phyloP scores from a whole-genome alignment of 1,140 invertebrate genomes.

The Sycophaga agraensis region DNA sequence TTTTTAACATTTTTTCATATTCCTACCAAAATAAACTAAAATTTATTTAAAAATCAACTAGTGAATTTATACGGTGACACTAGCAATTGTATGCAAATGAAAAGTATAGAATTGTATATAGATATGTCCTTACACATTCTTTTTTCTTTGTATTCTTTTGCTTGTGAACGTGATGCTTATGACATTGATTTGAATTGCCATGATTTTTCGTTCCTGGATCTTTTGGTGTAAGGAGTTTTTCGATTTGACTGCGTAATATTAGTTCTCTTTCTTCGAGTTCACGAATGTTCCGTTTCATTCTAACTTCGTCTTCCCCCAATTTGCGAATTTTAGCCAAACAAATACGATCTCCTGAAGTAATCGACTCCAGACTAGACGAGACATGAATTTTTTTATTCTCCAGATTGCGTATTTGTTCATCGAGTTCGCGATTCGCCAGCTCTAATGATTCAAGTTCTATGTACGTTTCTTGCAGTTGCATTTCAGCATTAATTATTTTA shows the following conservation, averaged over 20 bases:
- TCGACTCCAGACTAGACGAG: slow-evolving; percentile 38
- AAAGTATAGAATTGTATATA: not conserved
- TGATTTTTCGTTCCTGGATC: not conserved
- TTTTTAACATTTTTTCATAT: no score
- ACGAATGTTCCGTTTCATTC: slow-evolving; percentile 26
- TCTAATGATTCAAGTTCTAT: slow-evolving; percentile 43
- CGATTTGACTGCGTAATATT: slow-evolving; percentile 40
- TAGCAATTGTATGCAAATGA: not conserved
- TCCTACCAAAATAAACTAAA: no score
- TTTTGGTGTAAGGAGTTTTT: slow-evolving; percentile 28
- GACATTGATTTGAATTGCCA: not conserved
- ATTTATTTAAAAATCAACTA: no score
- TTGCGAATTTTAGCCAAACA: slow-evolving; percentile 43
- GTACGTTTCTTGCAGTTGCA: slow-evolving; percentile 43
- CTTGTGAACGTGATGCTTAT: slow-evolving; percentile 6
- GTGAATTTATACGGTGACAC: not conserved
- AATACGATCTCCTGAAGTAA: slow-evolving; percentile 44
- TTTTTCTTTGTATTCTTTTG: slow-evolving; percentile 1
- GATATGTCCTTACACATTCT: slow-evolving; percentile 16
- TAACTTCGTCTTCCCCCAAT: slow-evolving; percentile 43
- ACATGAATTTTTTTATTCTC: slow-evolving; percentile 35
- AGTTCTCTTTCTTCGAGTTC: slow-evolving; percentile 40
- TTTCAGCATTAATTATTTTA: slow-evolving; percentile 47
- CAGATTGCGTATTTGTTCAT: slow-evolving; percentile 32
- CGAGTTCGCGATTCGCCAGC: slow-evolving; percentile 40